A percentile compares a stretch with the other conserved stretches of the same genome.
phyloP scores from a whole-genome alignment of 2,888 invertebrate species.

The Stomorhina lunata region DNA sequence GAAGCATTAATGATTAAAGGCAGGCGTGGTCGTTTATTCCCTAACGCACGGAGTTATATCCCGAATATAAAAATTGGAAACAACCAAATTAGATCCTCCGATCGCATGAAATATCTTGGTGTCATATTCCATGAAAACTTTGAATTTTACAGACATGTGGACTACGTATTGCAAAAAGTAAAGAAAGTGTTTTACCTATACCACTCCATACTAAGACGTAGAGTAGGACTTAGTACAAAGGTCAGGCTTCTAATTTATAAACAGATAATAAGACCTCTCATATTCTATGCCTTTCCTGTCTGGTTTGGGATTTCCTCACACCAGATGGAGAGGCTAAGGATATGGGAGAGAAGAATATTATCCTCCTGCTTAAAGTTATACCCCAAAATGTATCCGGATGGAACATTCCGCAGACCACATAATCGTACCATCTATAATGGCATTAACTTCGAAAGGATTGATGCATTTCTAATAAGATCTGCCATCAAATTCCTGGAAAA shows the following conservation, averaged over 20 bases:
- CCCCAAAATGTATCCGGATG: too few species aligned
- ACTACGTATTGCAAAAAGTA: neutral
- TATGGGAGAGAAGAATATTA: too few species aligned
- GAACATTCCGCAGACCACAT: too few species aligned
- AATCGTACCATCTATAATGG: too few species aligned
- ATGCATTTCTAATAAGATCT: too few species aligned
- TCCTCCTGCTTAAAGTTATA: too few species aligned
- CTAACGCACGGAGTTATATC: neutral
- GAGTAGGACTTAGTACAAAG: neutral
- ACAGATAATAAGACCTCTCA: neutral
- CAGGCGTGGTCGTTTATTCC: too few species aligned
- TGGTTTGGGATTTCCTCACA: neutral
- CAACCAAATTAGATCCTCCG: neutral
- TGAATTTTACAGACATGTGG: neutral
- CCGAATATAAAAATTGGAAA: neutral
- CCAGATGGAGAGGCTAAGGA: conserved; percentile 26
- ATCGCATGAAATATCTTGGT: conserved; percentile 9
- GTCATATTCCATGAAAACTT: neutral
- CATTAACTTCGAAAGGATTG: too few species aligned
- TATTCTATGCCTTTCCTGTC: conserved; percentile 17
- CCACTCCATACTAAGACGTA: too few species aligned
- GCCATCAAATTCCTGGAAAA: too few species aligned
- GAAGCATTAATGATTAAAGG: neutral
- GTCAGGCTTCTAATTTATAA: neutral
- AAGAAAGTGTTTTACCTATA: neutral